Conservation (phyloP, 2,797 vertebrate species). For the Macropodus opercularis region DNA sequence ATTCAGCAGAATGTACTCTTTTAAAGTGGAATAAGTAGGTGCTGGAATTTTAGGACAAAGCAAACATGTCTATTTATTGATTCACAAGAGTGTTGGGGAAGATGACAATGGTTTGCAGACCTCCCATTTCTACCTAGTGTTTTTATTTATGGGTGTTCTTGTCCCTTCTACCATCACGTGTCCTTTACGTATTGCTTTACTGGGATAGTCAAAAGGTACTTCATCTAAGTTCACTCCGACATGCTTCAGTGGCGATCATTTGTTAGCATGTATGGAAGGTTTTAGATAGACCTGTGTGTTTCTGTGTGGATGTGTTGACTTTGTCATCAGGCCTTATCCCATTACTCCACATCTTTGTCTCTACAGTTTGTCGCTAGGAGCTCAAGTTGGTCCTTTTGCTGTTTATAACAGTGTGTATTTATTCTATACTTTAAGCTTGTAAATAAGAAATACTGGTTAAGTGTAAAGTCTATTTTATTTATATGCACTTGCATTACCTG, state of each 20-base stretch:
- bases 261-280: constrained; percentile 36
- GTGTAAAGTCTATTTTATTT: constrained; percentile 99
- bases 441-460: constrained; percentile 96
- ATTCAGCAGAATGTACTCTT: constrained; percentile 28
- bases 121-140: constrained; percentile 15
- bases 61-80: background rate
- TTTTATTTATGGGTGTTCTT: constrained; percentile 12
- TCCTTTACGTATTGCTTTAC: constrained; percentile 60
- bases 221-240: constrained; percentile 59
- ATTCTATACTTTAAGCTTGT: constrained; percentile 92
- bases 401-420: constrained; percentile 99
- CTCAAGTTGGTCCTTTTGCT: constrained; percentile 93
- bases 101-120: constrained; percentile 60
- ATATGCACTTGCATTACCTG: constrained; percentile 98
- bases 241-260: constrained; percentile 57
- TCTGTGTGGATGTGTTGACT: constrained; percentile 51
- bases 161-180: constrained; percentile 21
- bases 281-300: constrained; percentile 50
- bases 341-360: constrained; percentile 77
- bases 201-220: constrained; percentile 76
- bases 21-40: constrained; percentile 16
- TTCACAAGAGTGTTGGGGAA: background rate
- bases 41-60: constrained; percentile 26
- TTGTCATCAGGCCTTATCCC: constrained; percentile 71
- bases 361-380: constrained; percentile 88